Conservation (phyloP, 1,140 invertebrate genomes). For the Brachionus sp. region DNA sequence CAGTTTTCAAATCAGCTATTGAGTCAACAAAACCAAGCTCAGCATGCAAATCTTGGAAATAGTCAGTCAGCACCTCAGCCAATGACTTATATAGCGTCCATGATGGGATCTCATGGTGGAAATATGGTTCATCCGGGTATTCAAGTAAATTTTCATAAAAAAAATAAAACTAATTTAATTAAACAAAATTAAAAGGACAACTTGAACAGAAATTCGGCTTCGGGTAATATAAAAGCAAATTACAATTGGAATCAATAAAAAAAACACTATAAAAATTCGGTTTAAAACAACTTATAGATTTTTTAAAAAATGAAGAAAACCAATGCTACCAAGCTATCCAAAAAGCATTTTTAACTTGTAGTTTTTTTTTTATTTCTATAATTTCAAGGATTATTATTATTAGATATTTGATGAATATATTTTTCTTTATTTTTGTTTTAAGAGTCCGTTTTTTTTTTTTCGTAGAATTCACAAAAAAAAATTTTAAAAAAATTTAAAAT, state of each 20-base stretch:
- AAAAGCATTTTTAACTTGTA: background rate
- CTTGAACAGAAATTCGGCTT: background rate
- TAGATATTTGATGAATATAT: conserved; percentile 20
- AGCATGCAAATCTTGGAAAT: background rate
- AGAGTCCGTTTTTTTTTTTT: conserved; percentile 41
- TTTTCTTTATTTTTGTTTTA: conserved; percentile 30
- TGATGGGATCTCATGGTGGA: conserved; percentile 12
- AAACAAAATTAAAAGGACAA: conserved; percentile 1
- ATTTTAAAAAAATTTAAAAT: conserved; percentile 12
- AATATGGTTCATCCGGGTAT: conserved; percentile 26
- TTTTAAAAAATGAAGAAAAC: background rate
- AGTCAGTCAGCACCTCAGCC: background rate
- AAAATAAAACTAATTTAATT: background rate
- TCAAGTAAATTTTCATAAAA: background rate
- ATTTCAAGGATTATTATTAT: background rate
- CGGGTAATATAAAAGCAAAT: background rate
- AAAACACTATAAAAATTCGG: background rate
- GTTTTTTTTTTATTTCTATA: conserved; percentile 25
- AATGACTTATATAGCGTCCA: conserved; percentile 15
- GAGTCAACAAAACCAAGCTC: background rate
- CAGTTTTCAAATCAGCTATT: background rate
- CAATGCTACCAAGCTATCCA: background rate
- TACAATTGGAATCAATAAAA: conserved; percentile 19
- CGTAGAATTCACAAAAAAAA: conserved; percentile 5
- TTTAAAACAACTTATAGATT: background rate